These are phyloP conservation scores for Polydrusus cervinus DNA, from an alignment of 2,888 invertebrate genomes.

Conservation along the genomic window DNA sequence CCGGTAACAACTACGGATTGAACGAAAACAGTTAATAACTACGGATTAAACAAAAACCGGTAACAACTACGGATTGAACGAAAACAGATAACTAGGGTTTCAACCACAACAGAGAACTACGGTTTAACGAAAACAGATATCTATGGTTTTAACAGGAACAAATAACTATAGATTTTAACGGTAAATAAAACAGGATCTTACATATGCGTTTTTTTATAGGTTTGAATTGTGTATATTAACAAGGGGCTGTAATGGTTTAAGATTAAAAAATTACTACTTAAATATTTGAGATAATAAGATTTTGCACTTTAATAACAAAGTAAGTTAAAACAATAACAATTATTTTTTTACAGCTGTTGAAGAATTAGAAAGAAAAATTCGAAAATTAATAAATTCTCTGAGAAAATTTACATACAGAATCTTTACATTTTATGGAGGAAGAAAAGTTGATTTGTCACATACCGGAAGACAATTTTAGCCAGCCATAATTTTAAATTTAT, in stretches of 20 bases:
- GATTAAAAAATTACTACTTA: too few species aligned
- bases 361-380: too few species aligned
- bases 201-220: neutral
- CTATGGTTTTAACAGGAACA: neutral
- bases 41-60: too few species aligned
- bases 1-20: neutral
- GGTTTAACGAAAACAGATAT: neutral
- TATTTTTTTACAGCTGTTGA: too few species aligned
- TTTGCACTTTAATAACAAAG: neutral
- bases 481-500: too few species aligned
- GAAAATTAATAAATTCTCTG: too few species aligned
- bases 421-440: too few species aligned
- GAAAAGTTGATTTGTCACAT: too few species aligned
- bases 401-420: too few species aligned
- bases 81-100: neutral
- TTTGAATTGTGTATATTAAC: too few species aligned
- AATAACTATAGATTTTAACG: conserved; percentile 1
- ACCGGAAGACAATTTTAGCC: too few species aligned
- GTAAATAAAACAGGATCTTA: neutral
- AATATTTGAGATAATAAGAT: neutral
- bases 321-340: neutral
- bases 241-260: too few species aligned
- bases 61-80: neutral
- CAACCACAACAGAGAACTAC: neutral
- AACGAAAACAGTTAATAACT: neutral